Evolutionary conservation across 2,797 vertebrate genomes (phyloP).

Genomic region (Calcarius lapponicus): DNA sequence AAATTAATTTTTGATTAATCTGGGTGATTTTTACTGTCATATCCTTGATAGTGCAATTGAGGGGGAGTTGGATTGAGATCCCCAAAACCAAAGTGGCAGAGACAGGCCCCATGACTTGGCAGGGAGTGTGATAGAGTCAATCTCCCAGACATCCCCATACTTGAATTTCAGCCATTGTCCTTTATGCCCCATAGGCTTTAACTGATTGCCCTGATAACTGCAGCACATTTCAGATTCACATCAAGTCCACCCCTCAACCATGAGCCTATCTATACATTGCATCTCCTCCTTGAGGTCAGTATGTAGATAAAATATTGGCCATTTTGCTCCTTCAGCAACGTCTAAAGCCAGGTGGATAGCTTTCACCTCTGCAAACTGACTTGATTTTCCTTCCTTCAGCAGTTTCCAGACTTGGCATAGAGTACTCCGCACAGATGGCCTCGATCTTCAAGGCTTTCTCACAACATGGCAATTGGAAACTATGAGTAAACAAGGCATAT

Average conservation of each 20-base stretch:
- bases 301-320: not conserved
- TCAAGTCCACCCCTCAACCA: not conserved
- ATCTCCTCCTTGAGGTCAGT: not conserved
- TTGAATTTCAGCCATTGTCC: not conserved
- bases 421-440: not conserved
- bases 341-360: not conserved
- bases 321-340: not conserved
- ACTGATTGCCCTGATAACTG: not conserved
- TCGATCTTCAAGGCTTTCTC: not conserved
- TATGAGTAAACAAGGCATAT: not conserved
- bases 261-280: accelerated
- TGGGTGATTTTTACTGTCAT: not conserved
- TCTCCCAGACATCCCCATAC: not conserved
- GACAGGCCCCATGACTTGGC: not conserved
- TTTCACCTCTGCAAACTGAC: not conserved
- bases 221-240: accelerated
- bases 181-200: not conserved
- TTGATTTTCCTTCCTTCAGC: not conserved
- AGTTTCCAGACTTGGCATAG: not conserved
- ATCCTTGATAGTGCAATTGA: accelerated
- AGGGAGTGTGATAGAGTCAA: not conserved
- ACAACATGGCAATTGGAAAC: not conserved
- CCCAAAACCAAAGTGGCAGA: not conserved
- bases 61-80: not conserved
- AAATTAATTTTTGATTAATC: not conserved